These are phyloP conservation scores for Drosophila paulistorum DNA, from an alignment of 1,140 invertebrate genomes.

Conservation along the genomic window DNA sequence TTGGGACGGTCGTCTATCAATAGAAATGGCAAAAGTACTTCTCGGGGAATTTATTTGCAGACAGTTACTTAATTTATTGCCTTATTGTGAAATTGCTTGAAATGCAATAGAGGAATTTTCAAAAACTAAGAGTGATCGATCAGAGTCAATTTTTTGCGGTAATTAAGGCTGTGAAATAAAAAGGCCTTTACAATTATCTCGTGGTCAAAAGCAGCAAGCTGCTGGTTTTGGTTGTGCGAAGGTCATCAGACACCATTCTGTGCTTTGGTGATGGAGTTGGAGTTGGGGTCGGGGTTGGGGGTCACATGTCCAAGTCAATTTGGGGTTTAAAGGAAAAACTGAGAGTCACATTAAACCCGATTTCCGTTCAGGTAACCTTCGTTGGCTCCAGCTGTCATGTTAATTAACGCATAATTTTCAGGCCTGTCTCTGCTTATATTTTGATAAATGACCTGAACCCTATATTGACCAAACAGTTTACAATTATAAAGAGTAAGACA, in stretches of 20 bases:
- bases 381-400: slow-evolving; percentile 56
- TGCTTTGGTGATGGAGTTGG: background rate
- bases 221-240: slow-evolving; percentile 49
- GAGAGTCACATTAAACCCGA: slow-evolving; percentile 53
- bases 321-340: too few species aligned
- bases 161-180: slow-evolving; percentile 50
- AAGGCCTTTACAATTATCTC: slow-evolving; percentile 28
- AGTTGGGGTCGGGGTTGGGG: slow-evolving; percentile 46
- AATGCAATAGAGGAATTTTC: slow-evolving; percentile 39
- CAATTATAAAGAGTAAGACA: background rate
- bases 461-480: slow-evolving; percentile 42
- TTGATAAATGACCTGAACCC: slow-evolving; percentile 62
- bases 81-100: slow-evolving; percentile 9
- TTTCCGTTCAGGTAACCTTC: slow-evolving; percentile 41
- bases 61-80: slow-evolving; percentile 36
- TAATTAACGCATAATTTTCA: slow-evolving; percentile 73
- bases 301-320: slow-evolving; percentile 62
- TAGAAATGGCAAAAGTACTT: slow-evolving; percentile 14
- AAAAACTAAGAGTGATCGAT: slow-evolving; percentile 49
- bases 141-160: slow-evolving; percentile 21
- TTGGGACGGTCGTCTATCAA: slow-evolving; percentile 38
- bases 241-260: slow-evolving; percentile 36
- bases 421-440: slow-evolving; percentile 53
- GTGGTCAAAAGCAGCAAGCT: slow-evolving; percentile 8
- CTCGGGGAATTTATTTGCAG: slow-evolving; percentile 14